A percentile compares a stretch with the other conserved stretches of the same genome.
Evolutionary conservation across 2,113 vertebrate species (phyloP).

Genomic region (Blennius ocellaris): DNA sequence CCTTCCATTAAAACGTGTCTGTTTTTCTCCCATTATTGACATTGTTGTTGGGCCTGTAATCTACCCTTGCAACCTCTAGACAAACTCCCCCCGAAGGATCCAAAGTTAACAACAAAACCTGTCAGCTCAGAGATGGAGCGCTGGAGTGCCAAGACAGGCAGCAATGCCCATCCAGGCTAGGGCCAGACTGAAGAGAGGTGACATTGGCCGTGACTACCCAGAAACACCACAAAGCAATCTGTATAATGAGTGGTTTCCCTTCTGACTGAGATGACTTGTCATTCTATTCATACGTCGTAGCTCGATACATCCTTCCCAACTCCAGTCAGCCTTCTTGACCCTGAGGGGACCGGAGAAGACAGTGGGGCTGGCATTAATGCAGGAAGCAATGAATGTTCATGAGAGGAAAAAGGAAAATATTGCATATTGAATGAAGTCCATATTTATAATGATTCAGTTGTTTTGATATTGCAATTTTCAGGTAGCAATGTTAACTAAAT

Average conservation of each 20-base stretch:
- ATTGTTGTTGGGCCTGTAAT: conserved; percentile 56
- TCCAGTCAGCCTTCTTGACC: conserved; percentile 49
- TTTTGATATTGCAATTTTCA: conserved; percentile 39
- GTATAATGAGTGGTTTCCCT: conserved; percentile 79
- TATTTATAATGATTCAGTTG: conserved; percentile 29
- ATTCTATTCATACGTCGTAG: conserved; percentile 62
- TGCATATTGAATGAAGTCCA: conserved; percentile 36
- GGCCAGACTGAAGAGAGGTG: conserved; percentile 61
- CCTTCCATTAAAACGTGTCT: conserved; percentile 65
- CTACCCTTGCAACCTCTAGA: conserved; percentile 44
- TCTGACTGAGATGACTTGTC: conserved; percentile 65
- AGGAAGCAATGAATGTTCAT: conserved; percentile 35
- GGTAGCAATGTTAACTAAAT: conserved; percentile 33
- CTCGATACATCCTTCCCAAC: conserved; percentile 54
- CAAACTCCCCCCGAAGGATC: conserved; percentile 39
- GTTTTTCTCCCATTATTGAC: conserved; percentile 49
- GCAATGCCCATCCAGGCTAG: conserved; percentile 25
- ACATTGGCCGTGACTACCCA: conserved; percentile 69
- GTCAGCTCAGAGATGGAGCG: conserved; percentile 22
- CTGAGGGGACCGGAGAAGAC: conserved; percentile 54
- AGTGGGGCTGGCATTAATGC: conserved; percentile 54
- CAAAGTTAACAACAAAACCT: conserved; percentile 43
- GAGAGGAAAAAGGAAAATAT: conserved; percentile 16
- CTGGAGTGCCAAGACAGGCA: conserved; percentile 1
- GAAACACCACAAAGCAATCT: conserved; percentile 72